Percentiles rank a stretch among this genome's conserved stretches.
These are phyloP conservation scores for Caenorhabditis macrosperma DNA, from an alignment of 2,888 invertebrate species.

Conservation along the genomic window DNA sequence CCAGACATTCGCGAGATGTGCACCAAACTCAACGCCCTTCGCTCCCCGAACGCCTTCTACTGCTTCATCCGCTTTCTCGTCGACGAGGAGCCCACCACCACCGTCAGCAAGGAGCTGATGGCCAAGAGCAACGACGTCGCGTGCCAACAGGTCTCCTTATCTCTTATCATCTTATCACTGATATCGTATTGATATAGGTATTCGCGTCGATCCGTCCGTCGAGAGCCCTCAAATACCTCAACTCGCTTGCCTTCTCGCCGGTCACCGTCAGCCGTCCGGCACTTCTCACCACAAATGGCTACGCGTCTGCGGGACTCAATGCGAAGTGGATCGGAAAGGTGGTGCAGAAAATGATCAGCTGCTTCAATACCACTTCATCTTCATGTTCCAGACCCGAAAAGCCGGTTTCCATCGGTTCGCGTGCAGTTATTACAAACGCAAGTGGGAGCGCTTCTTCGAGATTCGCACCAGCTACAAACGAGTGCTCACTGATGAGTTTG, in stretches of 20 bases:
- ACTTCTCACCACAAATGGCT: conserved; percentile 49
- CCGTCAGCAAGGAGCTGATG: conserved; percentile 55
- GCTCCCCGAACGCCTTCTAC: conserved; percentile 20
- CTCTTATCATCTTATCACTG: no score
- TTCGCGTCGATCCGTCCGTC: conserved; percentile 55
- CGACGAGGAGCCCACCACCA: conserved; percentile 54
- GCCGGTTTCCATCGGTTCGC: conserved; percentile 40
- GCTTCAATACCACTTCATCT: neutral
- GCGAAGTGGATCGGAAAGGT: conserved; percentile 48
- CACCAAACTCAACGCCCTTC: conserved; percentile 18
- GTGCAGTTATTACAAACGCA: conserved; percentile 30
- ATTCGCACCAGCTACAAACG: conserved; percentile 25
- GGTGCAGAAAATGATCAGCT: no score
- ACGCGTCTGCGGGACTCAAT: conserved; percentile 38
- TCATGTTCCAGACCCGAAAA: conserved; percentile 8
- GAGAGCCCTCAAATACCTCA: conserved; percentile 32
- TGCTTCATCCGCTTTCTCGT: conserved; percentile 53
- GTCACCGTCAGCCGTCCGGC: conserved; percentile 27
- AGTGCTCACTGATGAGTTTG: conserved; percentile 21
- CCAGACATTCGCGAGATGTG: conserved; percentile 40
- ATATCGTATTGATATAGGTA: no score
- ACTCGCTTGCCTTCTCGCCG: conserved; percentile 20
- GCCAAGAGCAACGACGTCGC: conserved; percentile 30
- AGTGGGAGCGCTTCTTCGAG: conserved; percentile 41
- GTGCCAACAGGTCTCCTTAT: conserved; percentile 1